Percentiles rank a stretch among this genome's conserved stretches.
These are phyloP conservation scores for Rhamphomyia laevipes DNA, from an alignment of 2,888 invertebrate species.

Conservation along the genomic window DNA sequence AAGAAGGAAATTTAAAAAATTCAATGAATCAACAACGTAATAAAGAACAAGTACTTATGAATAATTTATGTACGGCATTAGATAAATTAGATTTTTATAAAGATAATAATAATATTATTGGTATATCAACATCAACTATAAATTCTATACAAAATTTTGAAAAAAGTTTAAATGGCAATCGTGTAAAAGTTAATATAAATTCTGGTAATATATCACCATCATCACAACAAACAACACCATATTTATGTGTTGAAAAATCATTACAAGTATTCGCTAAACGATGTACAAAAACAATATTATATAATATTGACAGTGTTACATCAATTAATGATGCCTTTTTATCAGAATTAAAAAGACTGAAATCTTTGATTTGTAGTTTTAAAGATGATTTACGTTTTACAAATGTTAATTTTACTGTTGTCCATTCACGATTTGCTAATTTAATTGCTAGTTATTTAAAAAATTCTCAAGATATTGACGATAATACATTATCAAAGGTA, in stretches of 20 bases:
- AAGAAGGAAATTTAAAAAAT: slow-evolving; percentile 2
- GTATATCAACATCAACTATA: slow-evolving; percentile 4
- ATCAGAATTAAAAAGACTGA: slow-evolving; percentile 55
- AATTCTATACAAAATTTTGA: slow-evolving; percentile 9
- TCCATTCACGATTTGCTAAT: slow-evolving; percentile 53
- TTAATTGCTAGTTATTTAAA: slow-evolving; percentile 49
- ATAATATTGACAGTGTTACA: slow-evolving; percentile 44
- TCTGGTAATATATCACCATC: background rate
- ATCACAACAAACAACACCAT: slow-evolving; percentile 27
- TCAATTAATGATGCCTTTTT: slow-evolving; percentile 49
- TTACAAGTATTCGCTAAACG: slow-evolving; percentile 57
- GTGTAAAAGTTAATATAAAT: slow-evolving; percentile 20
- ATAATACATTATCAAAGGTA: slow-evolving; percentile 22
- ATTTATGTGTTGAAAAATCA: slow-evolving; percentile 47
- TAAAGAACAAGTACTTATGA: slow-evolving; percentile 13
- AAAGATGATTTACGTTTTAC: slow-evolving; percentile 55
- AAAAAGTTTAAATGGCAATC: slow-evolving; percentile 13
- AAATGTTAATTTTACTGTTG: slow-evolving; percentile 49
- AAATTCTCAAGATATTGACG: slow-evolving; percentile 25
- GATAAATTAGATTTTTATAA: slow-evolving; percentile 14
- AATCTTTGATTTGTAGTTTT: slow-evolving; percentile 54
- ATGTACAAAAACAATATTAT: slow-evolving; percentile 49
- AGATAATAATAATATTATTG: slow-evolving; percentile 1
- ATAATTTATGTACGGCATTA: slow-evolving; percentile 22
- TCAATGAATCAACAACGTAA: slow-evolving; percentile 8